A percentile compares a stretch with the other conserved stretches of the same genome.
These are phyloP conservation scores for Ameiurus melas DNA, from an alignment of 2,113 vertebrate species.

Conservation along the genomic window DNA sequence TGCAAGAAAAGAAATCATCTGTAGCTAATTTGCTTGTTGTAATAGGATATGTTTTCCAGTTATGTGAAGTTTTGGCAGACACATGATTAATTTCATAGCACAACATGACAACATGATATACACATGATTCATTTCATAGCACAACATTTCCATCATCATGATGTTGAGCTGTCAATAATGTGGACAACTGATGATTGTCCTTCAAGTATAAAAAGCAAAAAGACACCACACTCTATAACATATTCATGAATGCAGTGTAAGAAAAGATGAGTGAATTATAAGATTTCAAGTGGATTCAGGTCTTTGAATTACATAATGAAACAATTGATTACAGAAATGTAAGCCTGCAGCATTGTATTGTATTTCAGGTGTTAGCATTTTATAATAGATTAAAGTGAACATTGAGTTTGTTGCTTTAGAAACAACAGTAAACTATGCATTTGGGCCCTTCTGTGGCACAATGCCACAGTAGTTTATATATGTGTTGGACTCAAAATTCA, in stretches of 20 bases:
- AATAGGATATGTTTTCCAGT: conserved; percentile 13
- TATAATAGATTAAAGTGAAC: neutral
- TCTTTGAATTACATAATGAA: neutral
- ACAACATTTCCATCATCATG: neutral
- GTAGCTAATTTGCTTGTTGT: conserved; percentile 30
- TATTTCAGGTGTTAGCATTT: neutral
- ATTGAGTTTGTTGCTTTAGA: neutral
- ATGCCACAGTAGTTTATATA: neutral
- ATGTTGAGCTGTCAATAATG: neutral
- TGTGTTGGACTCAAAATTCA: neutral
- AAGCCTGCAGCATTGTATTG: neutral
- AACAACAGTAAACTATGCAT: neutral
- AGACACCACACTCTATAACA: neutral
- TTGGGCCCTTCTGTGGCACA: neutral
- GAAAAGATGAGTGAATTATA: neutral
- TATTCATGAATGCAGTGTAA: neutral
- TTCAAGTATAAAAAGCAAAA: neutral
- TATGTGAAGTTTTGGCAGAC: neutral
- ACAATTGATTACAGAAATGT: neutral
- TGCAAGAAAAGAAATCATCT: conserved; percentile 6
- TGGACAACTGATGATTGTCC: neutral
- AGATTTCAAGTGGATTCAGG: neutral
- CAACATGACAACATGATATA: neutral
- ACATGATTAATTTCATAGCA: conserved; percentile 1
- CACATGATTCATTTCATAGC: neutral